phyloP scores from a whole-genome alignment of 2,888 invertebrate species.

The Aethes cnicana region DNA sequence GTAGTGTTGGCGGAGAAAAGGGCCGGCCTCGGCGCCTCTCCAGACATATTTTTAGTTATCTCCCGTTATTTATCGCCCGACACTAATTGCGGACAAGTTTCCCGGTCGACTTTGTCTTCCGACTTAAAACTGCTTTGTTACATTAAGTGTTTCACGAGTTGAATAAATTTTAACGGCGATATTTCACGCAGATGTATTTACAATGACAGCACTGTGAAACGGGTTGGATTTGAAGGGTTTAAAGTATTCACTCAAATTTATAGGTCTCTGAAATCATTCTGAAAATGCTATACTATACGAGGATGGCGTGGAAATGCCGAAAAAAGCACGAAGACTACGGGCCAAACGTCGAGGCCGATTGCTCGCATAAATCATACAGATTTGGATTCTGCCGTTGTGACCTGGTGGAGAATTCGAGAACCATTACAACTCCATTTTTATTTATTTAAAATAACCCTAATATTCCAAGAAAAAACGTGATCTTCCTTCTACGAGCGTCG shows the following conservation, averaged over 20 bases:
- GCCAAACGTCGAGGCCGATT: conserved; percentile 45
- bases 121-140: conserved; percentile 30
- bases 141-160: conserved; percentile 28
- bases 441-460: conserved; percentile 40
- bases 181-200: conserved; percentile 13
- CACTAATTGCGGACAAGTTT: conserved; percentile 40
- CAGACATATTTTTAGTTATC: conserved; percentile 45
- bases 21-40: conserved; percentile 32
- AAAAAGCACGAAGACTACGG: conserved; percentile 30
- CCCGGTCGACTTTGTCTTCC: conserved; percentile 30
- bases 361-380: conserved; percentile 67
- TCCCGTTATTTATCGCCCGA: conserved; percentile 45
- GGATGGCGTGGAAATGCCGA: conserved; percentile 18
- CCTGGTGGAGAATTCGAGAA: conserved; percentile 53
- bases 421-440: conserved; percentile 46
- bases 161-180: conserved; percentile 27
- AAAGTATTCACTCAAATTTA: conserved; percentile 13
- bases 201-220: conserved; percentile 12
- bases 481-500: conserved; percentile 18
- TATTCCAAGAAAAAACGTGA: conserved; percentile 4
- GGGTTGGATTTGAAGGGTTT: conserved; percentile 15
- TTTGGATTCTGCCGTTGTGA: conserved; percentile 56
- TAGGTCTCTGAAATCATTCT: neutral
- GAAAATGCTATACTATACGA: conserved; percentile 11
- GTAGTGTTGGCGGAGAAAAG: conserved; percentile 36